These are phyloP conservation scores for Muntiacus muntjak DNA, from an alignment of 2,113 vertebrate species.

Conservation along the genomic window DNA sequence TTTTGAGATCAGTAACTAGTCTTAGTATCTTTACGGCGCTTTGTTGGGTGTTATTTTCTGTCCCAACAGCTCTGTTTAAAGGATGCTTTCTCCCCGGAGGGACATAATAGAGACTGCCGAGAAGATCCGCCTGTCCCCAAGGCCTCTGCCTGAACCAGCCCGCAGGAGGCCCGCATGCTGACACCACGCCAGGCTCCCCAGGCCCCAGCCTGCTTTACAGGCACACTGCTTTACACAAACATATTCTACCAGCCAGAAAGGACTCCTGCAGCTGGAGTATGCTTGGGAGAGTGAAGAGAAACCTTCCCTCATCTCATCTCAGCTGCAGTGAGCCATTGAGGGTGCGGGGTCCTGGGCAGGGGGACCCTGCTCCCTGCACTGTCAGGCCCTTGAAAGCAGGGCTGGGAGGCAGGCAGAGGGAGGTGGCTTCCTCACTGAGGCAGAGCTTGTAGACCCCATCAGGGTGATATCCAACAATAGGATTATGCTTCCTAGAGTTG, in stretches of 20 bases:
- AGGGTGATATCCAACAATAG: not conserved
- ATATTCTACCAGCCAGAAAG: not conserved
- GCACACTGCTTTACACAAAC: not conserved
- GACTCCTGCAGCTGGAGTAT: not conserved
- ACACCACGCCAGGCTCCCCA: not conserved
- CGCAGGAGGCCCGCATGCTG: not conserved
- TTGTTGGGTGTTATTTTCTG: not conserved
- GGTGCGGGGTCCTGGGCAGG: fast-evolving
- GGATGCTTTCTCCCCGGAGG: not conserved
- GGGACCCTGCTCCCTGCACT: not conserved
- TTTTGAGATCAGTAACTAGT: not conserved
- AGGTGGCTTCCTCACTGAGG: not conserved
- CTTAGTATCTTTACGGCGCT: not conserved
- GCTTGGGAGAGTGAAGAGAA: not conserved
- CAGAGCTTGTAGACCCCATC: not conserved
- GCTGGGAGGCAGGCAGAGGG: not conserved
- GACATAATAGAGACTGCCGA: not conserved
- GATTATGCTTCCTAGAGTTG: not conserved
- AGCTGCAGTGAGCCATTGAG: not conserved
- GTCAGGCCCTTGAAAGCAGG: not conserved
- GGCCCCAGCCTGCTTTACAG: not conserved
- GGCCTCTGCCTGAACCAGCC: not conserved
- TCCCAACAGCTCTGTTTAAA: not conserved
- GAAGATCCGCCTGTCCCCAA: not conserved
- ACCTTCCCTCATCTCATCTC: not conserved